Conservation (phyloP, 2,797 vertebrate species). For the Balearica regulorum region DNA sequence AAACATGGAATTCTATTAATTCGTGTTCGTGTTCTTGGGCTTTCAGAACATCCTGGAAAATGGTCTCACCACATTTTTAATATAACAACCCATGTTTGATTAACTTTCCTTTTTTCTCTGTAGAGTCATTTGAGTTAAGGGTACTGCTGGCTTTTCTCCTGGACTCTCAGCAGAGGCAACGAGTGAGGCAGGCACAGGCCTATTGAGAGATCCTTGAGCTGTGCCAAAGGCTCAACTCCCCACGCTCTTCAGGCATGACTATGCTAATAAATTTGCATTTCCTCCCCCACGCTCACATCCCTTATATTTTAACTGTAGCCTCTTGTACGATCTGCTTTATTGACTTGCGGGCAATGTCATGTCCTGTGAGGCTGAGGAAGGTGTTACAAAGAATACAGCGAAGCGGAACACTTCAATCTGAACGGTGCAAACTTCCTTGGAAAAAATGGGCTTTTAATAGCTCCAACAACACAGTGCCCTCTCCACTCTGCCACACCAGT, state of each 20-base stretch:
- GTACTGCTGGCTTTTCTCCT: neutral
- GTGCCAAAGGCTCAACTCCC: neutral
- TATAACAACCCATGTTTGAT: neutral
- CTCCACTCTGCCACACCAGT: neutral
- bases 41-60: neutral
- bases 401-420: neutral
- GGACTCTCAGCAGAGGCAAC: neutral
- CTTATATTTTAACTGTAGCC: neutral
- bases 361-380: conserved; percentile 6
- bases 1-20: neutral
- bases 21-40: neutral
- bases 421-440: neutral
- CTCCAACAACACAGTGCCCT: neutral
- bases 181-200: neutral
- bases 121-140: neutral
- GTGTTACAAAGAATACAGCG: neutral
- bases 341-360: neutral
- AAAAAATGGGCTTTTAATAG: neutral
- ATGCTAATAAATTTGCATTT: conserved; percentile 24
- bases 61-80: neutral
- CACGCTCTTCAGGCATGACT: neutral
- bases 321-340: neutral
- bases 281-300: neutral
- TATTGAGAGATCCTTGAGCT: neutral
- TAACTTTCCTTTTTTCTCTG: neutral